Conservation (phyloP, 2,113 vertebrate genomes). For the Charadrius vociferus region DNA sequence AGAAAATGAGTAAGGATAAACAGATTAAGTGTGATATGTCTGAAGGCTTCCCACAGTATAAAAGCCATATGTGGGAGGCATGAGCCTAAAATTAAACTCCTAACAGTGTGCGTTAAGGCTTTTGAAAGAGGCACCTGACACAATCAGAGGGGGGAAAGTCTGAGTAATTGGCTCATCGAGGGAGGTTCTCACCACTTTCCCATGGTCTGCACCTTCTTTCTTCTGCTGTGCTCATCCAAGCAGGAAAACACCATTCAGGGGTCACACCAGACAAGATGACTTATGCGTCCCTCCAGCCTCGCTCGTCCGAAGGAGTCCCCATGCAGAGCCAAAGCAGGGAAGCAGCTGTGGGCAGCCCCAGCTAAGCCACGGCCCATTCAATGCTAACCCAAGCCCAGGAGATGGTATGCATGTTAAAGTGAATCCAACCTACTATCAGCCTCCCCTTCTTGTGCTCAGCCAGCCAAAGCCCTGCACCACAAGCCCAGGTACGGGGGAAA, state of each 20-base stretch:
- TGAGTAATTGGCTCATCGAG: conserved; percentile 14
- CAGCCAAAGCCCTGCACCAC: background rate
- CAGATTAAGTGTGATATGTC: conserved; percentile 63
- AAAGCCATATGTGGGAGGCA: conserved; percentile 64
- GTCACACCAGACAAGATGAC: background rate
- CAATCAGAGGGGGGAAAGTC: conserved; percentile 23
- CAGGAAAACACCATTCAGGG: background rate
- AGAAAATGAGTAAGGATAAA: conserved; percentile 60
- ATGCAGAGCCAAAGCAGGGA: accelerated
- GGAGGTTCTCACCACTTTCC: conserved; percentile 33
- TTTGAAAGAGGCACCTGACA: conserved; percentile 57
- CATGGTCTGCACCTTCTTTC: conserved; percentile 26
- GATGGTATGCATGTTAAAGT: background rate
- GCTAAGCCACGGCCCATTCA: background rate
- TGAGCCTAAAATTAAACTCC: conserved; percentile 57
- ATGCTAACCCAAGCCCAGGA: background rate
- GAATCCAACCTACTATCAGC: background rate
- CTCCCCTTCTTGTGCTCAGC: background rate
- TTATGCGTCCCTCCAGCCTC: background rate
- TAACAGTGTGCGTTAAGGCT: conserved; percentile 31
- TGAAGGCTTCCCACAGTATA: conserved; percentile 65
- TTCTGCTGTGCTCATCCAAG: conserved; percentile 11
- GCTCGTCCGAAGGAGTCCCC: background rate
- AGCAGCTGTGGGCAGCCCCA: background rate
- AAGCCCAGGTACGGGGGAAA: background rate